These are phyloP conservation scores for Polyergus mexicanus DNA, from an alignment of 1,140 invertebrate genomes.

Conservation along the genomic window DNA sequence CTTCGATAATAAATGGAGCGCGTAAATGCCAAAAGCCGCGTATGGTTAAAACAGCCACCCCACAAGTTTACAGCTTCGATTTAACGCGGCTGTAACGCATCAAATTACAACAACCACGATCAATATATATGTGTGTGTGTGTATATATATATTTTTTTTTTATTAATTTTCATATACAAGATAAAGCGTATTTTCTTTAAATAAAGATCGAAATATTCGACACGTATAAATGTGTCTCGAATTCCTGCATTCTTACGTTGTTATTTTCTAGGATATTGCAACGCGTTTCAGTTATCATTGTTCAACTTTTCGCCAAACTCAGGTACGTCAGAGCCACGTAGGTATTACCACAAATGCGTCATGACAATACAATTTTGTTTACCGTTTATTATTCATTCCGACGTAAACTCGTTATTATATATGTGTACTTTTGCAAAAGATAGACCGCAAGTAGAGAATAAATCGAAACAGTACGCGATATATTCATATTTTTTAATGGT, in stretches of 20 bases:
- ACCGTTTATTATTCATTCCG: background rate
- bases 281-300: background rate
- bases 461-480: background rate
- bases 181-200: background rate
- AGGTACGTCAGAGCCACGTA: constrained; percentile 16
- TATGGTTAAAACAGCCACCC: constrained; percentile 18
- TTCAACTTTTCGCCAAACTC: constrained; percentile 7
- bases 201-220: background rate
- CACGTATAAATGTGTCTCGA: background rate
- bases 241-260: background rate
- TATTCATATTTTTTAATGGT: background rate
- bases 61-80: constrained; percentile 10
- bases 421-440: background rate
- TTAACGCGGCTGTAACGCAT: constrained; percentile 22
- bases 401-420: constrained; percentile 12
- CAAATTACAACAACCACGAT: constrained; percentile 16
- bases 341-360: constrained; percentile 3
- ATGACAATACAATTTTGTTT: constrained; percentile 42
- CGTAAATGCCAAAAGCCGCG: constrained; percentile 58
- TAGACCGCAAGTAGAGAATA: background rate
- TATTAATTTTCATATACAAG: background rate
- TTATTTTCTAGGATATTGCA: background rate
- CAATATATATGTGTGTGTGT: background rate
- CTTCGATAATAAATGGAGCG: constrained; percentile 54
- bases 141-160: background rate